These are phyloP conservation scores for Xestoiulus laeticollis DNA, from an alignment of 2,888 invertebrate genomes.

Conservation along the genomic window DNA sequence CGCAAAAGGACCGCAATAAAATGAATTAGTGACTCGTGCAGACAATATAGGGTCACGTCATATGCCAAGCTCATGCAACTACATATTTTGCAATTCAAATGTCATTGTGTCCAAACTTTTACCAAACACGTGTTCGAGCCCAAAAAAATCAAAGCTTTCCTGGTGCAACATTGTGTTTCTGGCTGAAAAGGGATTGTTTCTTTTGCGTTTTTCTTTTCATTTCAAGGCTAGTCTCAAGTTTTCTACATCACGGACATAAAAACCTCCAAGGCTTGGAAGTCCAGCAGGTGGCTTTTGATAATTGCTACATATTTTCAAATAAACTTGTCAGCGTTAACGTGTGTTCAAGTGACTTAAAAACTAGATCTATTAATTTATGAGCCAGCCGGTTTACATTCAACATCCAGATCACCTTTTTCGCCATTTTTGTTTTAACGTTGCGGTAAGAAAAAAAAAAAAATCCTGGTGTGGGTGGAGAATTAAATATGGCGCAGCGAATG, in stretches of 20 bases:
- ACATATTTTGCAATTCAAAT: too few species aligned
- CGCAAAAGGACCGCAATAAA: too few species aligned
- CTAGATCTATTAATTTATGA: conserved; percentile 10
- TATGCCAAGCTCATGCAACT: too few species aligned
- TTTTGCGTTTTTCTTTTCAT: background rate
- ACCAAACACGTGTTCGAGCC: too few species aligned
- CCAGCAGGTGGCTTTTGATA: background rate
- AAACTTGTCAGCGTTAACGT: background rate
- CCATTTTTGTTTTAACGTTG: background rate
- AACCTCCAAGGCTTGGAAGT: background rate
- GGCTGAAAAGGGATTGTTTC: background rate
- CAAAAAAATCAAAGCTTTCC: too few species aligned
- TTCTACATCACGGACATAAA: background rate
- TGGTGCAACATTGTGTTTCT: background rate
- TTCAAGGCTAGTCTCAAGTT: background rate
- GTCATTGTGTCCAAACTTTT: too few species aligned
- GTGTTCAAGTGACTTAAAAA: background rate
- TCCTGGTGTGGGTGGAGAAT: background rate
- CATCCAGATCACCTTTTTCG: background rate
- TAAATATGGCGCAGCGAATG: background rate
- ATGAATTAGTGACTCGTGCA: too few species aligned
- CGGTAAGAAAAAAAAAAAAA: too few species aligned
- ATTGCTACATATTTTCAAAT: conserved; percentile 10
- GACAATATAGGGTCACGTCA: too few species aligned
- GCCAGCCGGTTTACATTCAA: background rate